phyloP scores from a whole-genome alignment of 2,797 vertebrate genomes.

The Apogon hyalosoma region DNA sequence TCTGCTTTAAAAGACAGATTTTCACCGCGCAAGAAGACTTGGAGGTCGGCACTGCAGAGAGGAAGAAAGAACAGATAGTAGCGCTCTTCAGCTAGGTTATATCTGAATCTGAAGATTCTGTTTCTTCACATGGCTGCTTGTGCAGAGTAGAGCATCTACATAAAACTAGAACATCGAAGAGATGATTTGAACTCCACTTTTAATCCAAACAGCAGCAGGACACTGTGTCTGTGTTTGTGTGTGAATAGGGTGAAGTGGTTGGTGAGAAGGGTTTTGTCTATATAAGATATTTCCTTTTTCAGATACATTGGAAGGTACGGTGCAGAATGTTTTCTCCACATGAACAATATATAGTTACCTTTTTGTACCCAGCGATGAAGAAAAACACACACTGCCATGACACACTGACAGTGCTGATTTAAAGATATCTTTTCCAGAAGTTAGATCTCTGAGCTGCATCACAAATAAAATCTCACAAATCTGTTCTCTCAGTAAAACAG shows the following conservation, averaged over 20 bases:
- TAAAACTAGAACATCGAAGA: slow-evolving; percentile 66
- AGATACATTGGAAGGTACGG: slow-evolving; percentile 65
- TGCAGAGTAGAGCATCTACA: slow-evolving; percentile 55
- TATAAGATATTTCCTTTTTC: slow-evolving; percentile 50
- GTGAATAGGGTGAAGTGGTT: slow-evolving; percentile 40
- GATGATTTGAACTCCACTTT: slow-evolving; percentile 58
- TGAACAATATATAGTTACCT: slow-evolving; percentile 65
- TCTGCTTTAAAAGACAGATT: slow-evolving; percentile 14
- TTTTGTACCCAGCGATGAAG: slow-evolving; percentile 62
- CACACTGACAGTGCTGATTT: slow-evolving; percentile 55
- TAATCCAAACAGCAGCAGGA: slow-evolving; percentile 61
- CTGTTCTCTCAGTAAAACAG: slow-evolving; percentile 69
- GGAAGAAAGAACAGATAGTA: slow-evolving; percentile 18
- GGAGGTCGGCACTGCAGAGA: slow-evolving; percentile 39
- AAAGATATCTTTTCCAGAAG: slow-evolving; percentile 56
- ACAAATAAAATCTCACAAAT: slow-evolving; percentile 69
- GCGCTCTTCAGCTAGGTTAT: slow-evolving; percentile 26
- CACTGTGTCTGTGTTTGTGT: slow-evolving; percentile 27
- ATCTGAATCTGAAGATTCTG: slow-evolving; percentile 35
- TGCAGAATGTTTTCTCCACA: slow-evolving; percentile 67
- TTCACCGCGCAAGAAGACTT: slow-evolving; percentile 12
- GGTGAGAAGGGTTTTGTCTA: slow-evolving; percentile 36
- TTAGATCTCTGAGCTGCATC: slow-evolving; percentile 65
- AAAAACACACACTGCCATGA: slow-evolving; percentile 64
- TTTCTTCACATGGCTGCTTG: slow-evolving; percentile 35